Evolutionary conservation across 92 coral and sea anemone species (phyloP).

Genomic region (Zoanthus solanderi): DNA sequence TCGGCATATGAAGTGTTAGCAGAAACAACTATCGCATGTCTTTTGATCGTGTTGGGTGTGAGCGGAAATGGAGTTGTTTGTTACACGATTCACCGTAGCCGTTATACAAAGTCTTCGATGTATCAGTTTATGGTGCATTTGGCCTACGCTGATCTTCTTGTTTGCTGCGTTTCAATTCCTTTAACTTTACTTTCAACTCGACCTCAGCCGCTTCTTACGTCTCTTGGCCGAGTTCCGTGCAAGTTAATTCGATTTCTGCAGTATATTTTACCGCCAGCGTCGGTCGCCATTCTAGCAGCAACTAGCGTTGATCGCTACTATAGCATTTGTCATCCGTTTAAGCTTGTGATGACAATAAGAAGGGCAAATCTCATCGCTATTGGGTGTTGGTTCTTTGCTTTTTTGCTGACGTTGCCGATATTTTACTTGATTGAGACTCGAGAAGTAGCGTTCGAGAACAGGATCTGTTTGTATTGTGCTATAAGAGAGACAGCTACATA

Average conservation of each 20-base stretch:
- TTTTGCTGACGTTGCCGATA: slow-evolving; percentile 62
- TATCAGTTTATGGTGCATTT: slow-evolving; percentile 75
- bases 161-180: slow-evolving; percentile 75
- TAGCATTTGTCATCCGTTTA: slow-evolving; percentile 74
- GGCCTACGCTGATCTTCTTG: slow-evolving; percentile 78
- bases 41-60: slow-evolving; percentile 65
- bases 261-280: slow-evolving; percentile 81
- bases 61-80: slow-evolving; percentile 80
- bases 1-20: slow-evolving; percentile 60
- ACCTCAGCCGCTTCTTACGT: slow-evolving; percentile 64
- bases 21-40: slow-evolving; percentile 70
- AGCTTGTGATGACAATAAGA: slow-evolving; percentile 58
- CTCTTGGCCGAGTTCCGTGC: slow-evolving; percentile 56
- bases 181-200: slow-evolving; percentile 70
- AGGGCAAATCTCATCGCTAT: slow-evolving; percentile 65
- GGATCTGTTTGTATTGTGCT: slow-evolving; percentile 60
- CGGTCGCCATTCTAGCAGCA: slow-evolving; percentile 78
- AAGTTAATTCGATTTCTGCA: slow-evolving; percentile 73
- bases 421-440: slow-evolving; percentile 66
- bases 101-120: slow-evolving; percentile 77
- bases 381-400: slow-evolving; percentile 71
- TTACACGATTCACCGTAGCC: slow-evolving; percentile 67
- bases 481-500: slow-evolving; percentile 67
- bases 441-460: slow-evolving; percentile 42
- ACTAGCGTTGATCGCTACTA: slow-evolving; percentile 75